phyloP scores from a whole-genome alignment of 2,113 vertebrate genomes.

The Strix uralensis region DNA sequence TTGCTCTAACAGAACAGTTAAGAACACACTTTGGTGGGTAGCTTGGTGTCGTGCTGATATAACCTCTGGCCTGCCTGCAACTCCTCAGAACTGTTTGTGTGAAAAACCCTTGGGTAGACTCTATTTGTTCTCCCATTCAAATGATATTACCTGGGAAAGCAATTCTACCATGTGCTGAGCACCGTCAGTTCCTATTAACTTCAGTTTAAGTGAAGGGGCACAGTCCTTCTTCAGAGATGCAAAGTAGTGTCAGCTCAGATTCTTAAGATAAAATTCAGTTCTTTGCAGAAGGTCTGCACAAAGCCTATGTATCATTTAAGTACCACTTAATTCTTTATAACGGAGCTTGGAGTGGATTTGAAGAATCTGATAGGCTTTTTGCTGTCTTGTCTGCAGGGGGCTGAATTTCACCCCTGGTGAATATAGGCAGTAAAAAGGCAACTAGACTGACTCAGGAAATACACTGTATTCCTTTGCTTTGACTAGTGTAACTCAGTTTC shows the following conservation, averaged over 20 bases:
- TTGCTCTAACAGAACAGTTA: not conserved
- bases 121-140: not conserved
- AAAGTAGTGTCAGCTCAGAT: not conserved
- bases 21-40: not conserved
- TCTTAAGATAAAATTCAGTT: not conserved
- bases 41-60: fast-evolving
- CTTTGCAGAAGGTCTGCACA: not conserved
- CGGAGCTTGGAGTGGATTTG: not conserved
- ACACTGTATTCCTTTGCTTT: not conserved
- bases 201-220: not conserved
- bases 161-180: not conserved
- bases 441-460: constrained; percentile 15
- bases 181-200: not conserved
- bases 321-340: constrained; percentile 45
- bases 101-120: not conserved
- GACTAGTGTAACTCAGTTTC: not conserved
- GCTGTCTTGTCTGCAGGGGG: not conserved
- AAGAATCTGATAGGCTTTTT: constrained; percentile 41
- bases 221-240: not conserved
- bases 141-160: not conserved
- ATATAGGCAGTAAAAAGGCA: constrained; percentile 21
- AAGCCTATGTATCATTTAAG: constrained; percentile 31
- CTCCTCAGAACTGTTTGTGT: not conserved
- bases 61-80: not conserved
- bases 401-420: constrained; percentile 37